A percentile compares a stretch with the other conserved stretches of the same genome.
Evolutionary conservation across 2,797 vertebrate species (phyloP).

Genomic region (Acanthurus tractus): DNA sequence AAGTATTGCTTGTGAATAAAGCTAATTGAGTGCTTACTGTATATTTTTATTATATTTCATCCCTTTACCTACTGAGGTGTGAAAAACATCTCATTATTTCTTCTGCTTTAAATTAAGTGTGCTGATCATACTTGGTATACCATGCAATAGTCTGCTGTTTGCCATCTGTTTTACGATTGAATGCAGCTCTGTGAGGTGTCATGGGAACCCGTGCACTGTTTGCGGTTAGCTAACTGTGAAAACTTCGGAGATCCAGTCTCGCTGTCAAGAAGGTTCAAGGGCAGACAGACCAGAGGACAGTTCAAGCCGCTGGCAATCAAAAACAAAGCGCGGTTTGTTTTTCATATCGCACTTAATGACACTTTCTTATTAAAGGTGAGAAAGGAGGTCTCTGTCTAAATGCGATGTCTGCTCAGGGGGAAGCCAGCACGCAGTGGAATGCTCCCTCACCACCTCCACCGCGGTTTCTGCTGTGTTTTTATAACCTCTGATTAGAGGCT

Average conservation of each 20-base stretch:
- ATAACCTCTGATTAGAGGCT: constrained; percentile 86
- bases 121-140: background rate
- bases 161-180: constrained; percentile 34
- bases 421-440: constrained; percentile 48
- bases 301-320: constrained; percentile 57
- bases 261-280: constrained; percentile 60
- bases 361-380: constrained; percentile 85
- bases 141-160: background rate
- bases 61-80: background rate
- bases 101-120: background rate
- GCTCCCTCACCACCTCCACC: constrained; percentile 54
- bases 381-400: constrained; percentile 74
- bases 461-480: constrained; percentile 77
- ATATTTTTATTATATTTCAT: constrained; percentile 27
- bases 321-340: constrained; percentile 70
- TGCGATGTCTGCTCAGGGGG: constrained; percentile 68
- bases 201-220: constrained; percentile 34
- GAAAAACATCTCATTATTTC: constrained; percentile 4
- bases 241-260: constrained; percentile 55
- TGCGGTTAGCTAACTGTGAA: constrained; percentile 49
- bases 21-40: constrained; percentile 20
- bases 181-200: constrained; percentile 28
- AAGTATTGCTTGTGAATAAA: constrained; percentile 25
- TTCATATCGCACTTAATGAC: constrained; percentile 72
- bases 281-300: constrained; percentile 45